Conservation (phyloP, 2,797 vertebrate species). For the Leptodactylus fallax region DNA sequence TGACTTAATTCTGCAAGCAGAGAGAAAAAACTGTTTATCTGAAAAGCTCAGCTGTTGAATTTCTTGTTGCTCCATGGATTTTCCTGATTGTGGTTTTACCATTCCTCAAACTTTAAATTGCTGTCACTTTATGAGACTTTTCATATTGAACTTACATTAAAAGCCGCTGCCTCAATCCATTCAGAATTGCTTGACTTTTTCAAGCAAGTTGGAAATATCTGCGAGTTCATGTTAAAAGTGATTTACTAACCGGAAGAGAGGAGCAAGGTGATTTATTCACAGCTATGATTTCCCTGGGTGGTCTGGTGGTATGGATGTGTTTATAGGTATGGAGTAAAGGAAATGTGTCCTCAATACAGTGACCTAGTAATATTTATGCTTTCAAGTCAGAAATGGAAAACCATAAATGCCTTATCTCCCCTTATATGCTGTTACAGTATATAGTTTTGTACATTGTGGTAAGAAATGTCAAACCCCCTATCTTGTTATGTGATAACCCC, state of each 20-base stretch:
- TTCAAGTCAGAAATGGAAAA: neutral
- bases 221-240: neutral
- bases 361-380: neutral
- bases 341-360: neutral
- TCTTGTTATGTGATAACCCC: too few species aligned
- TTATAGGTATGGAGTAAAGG: neutral
- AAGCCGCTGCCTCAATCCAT: neutral
- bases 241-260: neutral
- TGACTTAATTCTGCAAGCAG: neutral
- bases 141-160: neutral
- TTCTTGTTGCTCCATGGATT: neutral
- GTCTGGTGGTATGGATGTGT: neutral
- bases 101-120: neutral
- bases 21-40: neutral
- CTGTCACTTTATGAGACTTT: neutral
- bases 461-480: too few species aligned
- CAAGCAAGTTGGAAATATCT: neutral
- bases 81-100: neutral
- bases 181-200: slow-evolving; percentile 18
- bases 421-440: too few species aligned
- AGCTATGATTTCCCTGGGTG: neutral
- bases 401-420: too few species aligned
- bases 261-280: neutral
- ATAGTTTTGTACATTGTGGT: too few species aligned
- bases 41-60: slow-evolving; percentile 5